Base-by-base conservation (phyloP, 2,113 vertebrate species). In the Sialia sialis region DNA sequence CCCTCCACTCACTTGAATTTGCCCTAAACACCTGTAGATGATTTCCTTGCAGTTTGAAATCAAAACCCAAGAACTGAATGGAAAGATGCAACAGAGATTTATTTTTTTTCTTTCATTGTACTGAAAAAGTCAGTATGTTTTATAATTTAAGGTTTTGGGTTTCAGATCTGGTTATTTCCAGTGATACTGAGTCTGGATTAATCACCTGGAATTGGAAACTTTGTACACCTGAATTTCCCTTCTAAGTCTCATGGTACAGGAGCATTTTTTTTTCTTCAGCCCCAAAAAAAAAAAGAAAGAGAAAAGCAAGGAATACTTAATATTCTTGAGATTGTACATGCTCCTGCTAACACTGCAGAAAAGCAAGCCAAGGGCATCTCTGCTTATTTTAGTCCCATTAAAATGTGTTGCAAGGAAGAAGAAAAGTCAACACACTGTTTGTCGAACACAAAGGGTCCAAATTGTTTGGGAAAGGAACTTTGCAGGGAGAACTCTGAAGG, bases 281-380 rank as follows among this genome's bases (percentile, higher is more conserved):
- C 66, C 11, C 14, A 30, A 21, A 89, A 73, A 55, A 38, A 59
- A 36, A 20, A 29, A 10, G 43, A 60, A 41, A 23, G 26, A 51
- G 17, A 48, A 46, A 74, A 68, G 66, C 26, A 80, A 68, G 49
- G 64, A 94, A 89, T 49, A 83, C 36, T 94, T 96, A 95, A 83
- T 95, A 96, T 95, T 96, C 94, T 49, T 51, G 82, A 69, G 70
- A 67, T 92, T 66, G 79, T 56, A 17, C 29, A 38, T 3, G 34
- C 66, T 95, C 70, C 80, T 93, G 94, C 97, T 92, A 93, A 89
- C 87, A 12, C 70, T 83, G 90, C 94, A 96, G 67, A 92, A 95
- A 95, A 94, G 58, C 30, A 90, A 94, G 86, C 78, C 93, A 96
- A 96, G 94, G 96, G 93, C 95, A 89, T 93, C 95, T 90, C 72